Evolutionary conservation across 2,113 vertebrate species (phyloP), one percentile per base, ranked within the genome.

Genomic region (Rhea pennata): DNA sequence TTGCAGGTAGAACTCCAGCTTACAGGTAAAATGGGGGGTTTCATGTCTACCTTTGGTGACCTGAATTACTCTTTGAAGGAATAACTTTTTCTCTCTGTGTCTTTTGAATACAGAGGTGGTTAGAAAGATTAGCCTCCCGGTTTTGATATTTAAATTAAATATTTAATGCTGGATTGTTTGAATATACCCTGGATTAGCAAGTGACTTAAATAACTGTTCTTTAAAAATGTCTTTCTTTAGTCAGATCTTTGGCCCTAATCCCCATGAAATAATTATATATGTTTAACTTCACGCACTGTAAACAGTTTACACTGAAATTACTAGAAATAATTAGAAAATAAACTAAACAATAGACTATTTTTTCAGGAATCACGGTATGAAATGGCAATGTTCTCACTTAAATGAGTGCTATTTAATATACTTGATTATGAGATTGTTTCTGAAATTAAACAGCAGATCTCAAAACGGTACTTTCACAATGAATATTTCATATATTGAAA

Each of bases 381-480:
- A 89, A 84, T 69, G 23, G 20, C 70, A 87, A 61, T 16, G 21
- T 70, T 76, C 42, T 84, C 53, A 65, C 48, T 2, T 48, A 33
- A 53, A 21, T 53, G 70, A 87, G 14, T 77, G 44, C 78, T 91
- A 92, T 72, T 96, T 95, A 95, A 89, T 66, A 33, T 17, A 89
- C 9, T 78, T 84, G 36, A 71, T 79, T 62, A 65, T 29, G 1
- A 33, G 16, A 66, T 12, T 58, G 31, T 50, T 91, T 36, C 62
- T 84, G 39, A 93, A 91, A 95, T 93, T 82, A 89, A 95, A 82
- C 26, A 56, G 24, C 16, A 87, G 89, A 71, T 92, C 66, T 93
- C 80, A 89, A 93, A 96, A 82, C 48, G 42, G 20, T 75, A 61
- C 62, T 93, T 93, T 29, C 14, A 81, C 93, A 95, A 79, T 15